phyloP scores from a whole-genome alignment of 2,113 vertebrate genomes.

The Alouatta palliata region DNA sequence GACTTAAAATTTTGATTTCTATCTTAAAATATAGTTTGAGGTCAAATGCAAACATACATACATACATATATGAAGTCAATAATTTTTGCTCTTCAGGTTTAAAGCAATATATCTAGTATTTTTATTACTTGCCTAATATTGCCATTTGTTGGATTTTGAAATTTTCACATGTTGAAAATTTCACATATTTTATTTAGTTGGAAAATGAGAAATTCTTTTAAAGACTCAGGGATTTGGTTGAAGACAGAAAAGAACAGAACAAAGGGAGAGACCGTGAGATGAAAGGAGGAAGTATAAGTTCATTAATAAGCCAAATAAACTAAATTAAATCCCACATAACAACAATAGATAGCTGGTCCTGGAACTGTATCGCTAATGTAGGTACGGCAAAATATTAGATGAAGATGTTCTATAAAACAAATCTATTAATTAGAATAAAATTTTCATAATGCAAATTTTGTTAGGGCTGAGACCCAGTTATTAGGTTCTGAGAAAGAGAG shows the following conservation, averaged over 20 bases:
- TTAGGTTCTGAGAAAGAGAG: not conserved
- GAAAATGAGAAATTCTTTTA: not conserved
- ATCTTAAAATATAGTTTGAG: not conserved
- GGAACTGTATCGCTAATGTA: not conserved
- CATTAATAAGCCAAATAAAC: conserved; percentile 21
- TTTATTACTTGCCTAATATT: not conserved
- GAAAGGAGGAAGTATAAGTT: not conserved
- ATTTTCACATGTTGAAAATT: not conserved
- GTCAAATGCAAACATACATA: not conserved
- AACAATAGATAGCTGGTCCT: not conserved
- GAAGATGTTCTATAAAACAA: not conserved
- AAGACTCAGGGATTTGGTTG: not conserved
- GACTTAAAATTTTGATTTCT: not conserved
- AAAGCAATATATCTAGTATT: not conserved
- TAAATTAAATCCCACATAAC: not conserved
- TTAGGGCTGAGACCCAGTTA: not conserved
- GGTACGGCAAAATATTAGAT: not conserved
- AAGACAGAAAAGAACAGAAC: not conserved
- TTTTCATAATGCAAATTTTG: not conserved
- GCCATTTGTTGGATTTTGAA: conserved; percentile 24
- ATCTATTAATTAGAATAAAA: not conserved
- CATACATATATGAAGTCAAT: not conserved
- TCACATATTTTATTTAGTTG: not conserved
- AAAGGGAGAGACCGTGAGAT: not conserved
- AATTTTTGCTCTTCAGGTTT: conserved; percentile 2